phyloP scores from a whole-genome alignment of 2,113 vertebrate species.

The Dromas ardeola region DNA sequence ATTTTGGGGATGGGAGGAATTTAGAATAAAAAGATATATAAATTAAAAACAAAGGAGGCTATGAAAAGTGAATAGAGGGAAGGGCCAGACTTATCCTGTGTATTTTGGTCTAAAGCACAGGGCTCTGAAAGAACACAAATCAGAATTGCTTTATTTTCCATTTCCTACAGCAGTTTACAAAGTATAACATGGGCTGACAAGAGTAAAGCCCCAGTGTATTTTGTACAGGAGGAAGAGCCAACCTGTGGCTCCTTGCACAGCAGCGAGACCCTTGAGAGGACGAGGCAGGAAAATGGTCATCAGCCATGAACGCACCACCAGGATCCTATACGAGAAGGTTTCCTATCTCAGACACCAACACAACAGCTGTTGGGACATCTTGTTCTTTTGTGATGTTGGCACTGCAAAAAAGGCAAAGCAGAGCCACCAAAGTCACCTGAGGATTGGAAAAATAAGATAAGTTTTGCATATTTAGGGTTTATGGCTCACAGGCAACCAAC shows the following conservation, averaged over 20 bases:
- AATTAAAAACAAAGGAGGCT: constrained; percentile 58
- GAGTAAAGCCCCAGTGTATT: not conserved
- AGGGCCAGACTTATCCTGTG: constrained; percentile 43
- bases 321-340: not conserved
- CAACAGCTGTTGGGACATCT: not conserved
- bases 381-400: not conserved
- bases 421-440: not conserved
- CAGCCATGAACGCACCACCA: not conserved
- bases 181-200: not conserved
- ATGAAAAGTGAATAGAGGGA: constrained; percentile 60
- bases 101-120: constrained; percentile 42
- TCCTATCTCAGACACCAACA: not conserved
- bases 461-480: not conserved
- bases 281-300: not conserved
- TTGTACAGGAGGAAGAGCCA: not conserved
- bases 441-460: not conserved
- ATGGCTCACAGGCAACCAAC: not conserved
- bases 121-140: not conserved
- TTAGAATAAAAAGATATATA: constrained; percentile 40
- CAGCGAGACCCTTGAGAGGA: not conserved
- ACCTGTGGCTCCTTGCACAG: not conserved
- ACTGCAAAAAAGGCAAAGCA: not conserved
- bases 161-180: not conserved
- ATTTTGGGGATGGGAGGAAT: constrained; percentile 73
- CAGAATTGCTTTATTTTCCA: constrained; percentile 10